Percentiles rank a stretch among this genome's conserved stretches.
Conservation (phyloP, 2,888 invertebrate species). For the Mesopsocus fuscifrons region DNA sequence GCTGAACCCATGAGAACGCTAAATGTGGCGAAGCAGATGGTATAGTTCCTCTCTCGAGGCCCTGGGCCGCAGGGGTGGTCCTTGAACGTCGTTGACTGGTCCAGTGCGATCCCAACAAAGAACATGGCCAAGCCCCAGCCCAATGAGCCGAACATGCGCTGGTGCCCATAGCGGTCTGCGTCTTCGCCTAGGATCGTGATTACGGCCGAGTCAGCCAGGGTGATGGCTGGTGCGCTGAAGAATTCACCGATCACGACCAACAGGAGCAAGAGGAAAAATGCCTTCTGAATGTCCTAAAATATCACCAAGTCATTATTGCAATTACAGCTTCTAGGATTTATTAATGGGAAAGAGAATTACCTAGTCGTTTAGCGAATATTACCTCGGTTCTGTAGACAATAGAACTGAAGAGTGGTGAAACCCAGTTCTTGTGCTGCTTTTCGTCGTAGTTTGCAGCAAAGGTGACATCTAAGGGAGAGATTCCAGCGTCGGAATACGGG, state of each 20-base stretch:
- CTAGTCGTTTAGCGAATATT: too few species aligned
- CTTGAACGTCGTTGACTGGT: constrained; percentile 91
- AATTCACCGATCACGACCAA: constrained; percentile 94
- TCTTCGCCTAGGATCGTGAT: constrained; percentile 78
- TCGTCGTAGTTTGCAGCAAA: constrained; percentile 60
- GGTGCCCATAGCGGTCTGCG: constrained; percentile 79
- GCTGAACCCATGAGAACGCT: constrained; percentile 84
- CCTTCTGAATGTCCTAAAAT: constrained; percentile 71
- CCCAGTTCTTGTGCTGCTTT: constrained; percentile 49
- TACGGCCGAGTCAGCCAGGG: constrained; percentile 82
- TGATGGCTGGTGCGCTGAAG: constrained; percentile 90
- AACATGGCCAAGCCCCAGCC: constrained; percentile 99
- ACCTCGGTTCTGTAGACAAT: constrained; percentile 64
- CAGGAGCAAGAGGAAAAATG: constrained; percentile 82
- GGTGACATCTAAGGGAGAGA: constrained; percentile 54
- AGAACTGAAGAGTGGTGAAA: constrained; percentile 79
- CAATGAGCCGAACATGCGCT: constrained; percentile 93
- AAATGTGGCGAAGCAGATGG: constrained; percentile 95
- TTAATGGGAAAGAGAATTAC: too few species aligned
- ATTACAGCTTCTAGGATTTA: too few species aligned
- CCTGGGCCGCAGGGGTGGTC: constrained; percentile 82
- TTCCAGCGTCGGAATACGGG: constrained; percentile 28
- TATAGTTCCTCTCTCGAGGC: constrained; percentile 89
- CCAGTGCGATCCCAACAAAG: constrained; percentile 87
- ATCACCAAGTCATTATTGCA: not conserved